Base-by-base conservation (phyloP, 1,140 invertebrate genomes). In the Drosophila bocki region DNA sequence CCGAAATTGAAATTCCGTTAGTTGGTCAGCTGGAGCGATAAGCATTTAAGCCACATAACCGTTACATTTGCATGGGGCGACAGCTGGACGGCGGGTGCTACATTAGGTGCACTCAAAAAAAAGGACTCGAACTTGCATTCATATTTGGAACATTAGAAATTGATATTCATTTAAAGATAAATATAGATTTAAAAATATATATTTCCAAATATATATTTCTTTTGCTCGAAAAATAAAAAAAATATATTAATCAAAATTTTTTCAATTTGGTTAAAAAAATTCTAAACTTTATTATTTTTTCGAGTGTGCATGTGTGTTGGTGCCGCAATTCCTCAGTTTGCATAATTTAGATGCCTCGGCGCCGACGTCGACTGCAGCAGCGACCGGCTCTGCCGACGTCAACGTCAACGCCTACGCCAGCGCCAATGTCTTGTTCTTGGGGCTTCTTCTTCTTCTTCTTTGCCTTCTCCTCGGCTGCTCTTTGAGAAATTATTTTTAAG, bases 401-500 rank as follows among this genome's bases (percentile, higher is more conserved):
- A 39, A 45, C 44, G 17, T 44, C 41, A 39, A 60, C 80, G 75
- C 35, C 71, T 54, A 83, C 79, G 79, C 80, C 68, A 69, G 76
- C 82, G 68, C 78, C 82, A 85, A 72, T 82, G 82, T 77, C 78
- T 68, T 82, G 50, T 57, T 54, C 78, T 59, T 81, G 39, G 32
- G 7, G 48, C 35, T 72, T 42, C 51, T 71, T 65, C 63, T 76
- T 78, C 70, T 67, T 56, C 41, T 62, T 61, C 82, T 47, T 58
- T 41, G 64, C 29, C 53, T 35, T 39, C 63, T 37, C 37, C 33
- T 39, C 53, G 63, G 53, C 35, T 82, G 75, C 74, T 78, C 75
- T 86, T 85, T 88, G 85, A 65, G 77, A 88, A 88, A 88, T 88
- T 88, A 84, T 88, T 88, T 88, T 88, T 90, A 88, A 84, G 78